These are phyloP conservation scores for Schizotus pectinicornis DNA, from an alignment of 2,888 invertebrate genomes.

Conservation along the genomic window DNA sequence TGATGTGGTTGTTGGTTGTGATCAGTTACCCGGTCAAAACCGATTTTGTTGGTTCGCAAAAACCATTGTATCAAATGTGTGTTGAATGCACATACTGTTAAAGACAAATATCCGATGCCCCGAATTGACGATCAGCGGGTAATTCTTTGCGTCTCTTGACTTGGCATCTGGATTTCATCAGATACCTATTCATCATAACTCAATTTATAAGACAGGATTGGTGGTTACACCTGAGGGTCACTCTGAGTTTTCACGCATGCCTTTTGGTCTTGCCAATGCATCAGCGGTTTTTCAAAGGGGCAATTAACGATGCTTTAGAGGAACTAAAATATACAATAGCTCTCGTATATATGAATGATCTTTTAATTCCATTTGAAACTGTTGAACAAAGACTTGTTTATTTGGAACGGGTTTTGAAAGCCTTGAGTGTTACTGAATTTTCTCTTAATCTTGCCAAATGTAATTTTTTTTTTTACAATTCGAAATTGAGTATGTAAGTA, in stretches of 20 bases:
- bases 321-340: constrained; percentile 20
- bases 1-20: too few species aligned
- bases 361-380: constrained; percentile 35
- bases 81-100: constrained; percentile 38
- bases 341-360: constrained; percentile 39
- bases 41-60: too few species aligned
- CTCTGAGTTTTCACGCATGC: constrained; percentile 47
- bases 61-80: constrained; percentile 27
- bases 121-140: constrained; percentile 35
- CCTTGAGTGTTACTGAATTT: constrained; percentile 13
- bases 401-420: constrained; percentile 14
- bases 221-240: too few species aligned
- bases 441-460: constrained; percentile 19
- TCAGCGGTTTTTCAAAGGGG: constrained; percentile 47
- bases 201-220: constrained; percentile 38
- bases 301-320: constrained; percentile 34
- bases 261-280: constrained; percentile 50
- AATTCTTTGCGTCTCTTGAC: constrained; percentile 42
- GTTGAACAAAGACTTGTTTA: constrained; percentile 26
- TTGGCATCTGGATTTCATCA: constrained; percentile 45
- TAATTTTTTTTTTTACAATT: constrained; percentile 14
- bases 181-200: constrained; percentile 42
- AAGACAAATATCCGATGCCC: constrained; percentile 39
- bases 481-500: constrained; percentile 14
- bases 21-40: too few species aligned